Conservation (phyloP, 1,140 invertebrate genomes). For the Leptonema lineaticorne region DNA sequence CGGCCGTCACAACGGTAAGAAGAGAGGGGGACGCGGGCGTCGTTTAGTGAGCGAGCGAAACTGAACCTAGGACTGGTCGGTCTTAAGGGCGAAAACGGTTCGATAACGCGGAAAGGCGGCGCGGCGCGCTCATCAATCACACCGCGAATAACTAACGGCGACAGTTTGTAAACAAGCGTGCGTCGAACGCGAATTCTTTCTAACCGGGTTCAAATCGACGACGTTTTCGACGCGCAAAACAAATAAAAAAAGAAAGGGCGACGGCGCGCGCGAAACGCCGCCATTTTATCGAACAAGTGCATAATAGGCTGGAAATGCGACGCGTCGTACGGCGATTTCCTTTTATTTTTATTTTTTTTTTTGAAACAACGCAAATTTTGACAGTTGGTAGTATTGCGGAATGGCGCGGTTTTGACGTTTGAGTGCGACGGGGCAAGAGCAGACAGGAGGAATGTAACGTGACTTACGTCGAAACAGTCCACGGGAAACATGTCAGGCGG, state of each 20-base stretch:
- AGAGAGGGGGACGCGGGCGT: neutral
- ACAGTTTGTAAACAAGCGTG: conserved; percentile 19
- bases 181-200: neutral
- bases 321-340: too few relatives aligned
- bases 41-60: neutral
- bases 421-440: too few relatives aligned
- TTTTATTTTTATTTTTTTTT: too few relatives aligned
- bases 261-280: too few relatives aligned
- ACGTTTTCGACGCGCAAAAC: too few relatives aligned
- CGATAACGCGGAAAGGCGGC: neutral
- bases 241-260: neutral
- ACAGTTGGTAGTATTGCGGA: neutral
- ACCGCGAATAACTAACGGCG: neutral
- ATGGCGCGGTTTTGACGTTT: conserved; percentile 1
- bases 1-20: neutral
- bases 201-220: too few relatives aligned
- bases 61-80: neutral
- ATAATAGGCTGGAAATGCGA: too few relatives aligned
- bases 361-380: too few relatives aligned
- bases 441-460: too few relatives aligned
- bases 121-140: conserved; percentile 6
- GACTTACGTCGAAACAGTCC: conserved; percentile 1
- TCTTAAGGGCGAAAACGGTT: neutral
- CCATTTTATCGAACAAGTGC: too few relatives aligned
- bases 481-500: neutral